phyloP scores from a whole-genome alignment of 2,888 invertebrate genomes.

The Lasioglossum leucozonium region DNA sequence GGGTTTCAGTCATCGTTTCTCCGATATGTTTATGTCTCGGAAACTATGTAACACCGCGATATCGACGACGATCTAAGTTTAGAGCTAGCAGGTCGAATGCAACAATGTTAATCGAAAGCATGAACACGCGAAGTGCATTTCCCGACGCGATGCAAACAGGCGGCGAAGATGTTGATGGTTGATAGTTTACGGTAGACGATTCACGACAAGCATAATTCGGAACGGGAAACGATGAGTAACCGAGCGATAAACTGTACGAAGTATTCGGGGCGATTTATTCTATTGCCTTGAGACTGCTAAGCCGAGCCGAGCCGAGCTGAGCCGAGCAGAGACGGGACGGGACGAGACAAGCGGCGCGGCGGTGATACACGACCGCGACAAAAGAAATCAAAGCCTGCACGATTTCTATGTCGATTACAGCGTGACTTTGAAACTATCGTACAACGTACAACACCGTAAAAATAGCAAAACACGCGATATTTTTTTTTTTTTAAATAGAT shows the following conservation, averaged over 20 bases:
- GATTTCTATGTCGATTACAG: not conserved
- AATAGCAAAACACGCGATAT: not conserved
- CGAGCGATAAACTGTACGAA: constrained; percentile 24
- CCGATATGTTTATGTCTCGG: not conserved
- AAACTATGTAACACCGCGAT: too few species aligned
- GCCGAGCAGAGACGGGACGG: not conserved
- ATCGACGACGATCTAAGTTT: not conserved
- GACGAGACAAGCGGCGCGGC: not conserved
- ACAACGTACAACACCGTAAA: not conserved
- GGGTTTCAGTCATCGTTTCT: not conserved
- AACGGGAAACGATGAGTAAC: not conserved
- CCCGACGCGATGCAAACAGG: not conserved
- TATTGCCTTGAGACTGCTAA: not conserved
- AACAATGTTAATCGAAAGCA: constrained; percentile 7
- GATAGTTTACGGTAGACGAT: not conserved
- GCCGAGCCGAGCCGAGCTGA: not conserved
- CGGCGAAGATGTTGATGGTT: not conserved
- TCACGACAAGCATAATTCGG: not conserved
- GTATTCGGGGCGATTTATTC: constrained; percentile 15
- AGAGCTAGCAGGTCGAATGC: not conserved
- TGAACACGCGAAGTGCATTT: constrained; percentile 18
- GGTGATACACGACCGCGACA: not conserved
- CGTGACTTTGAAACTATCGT: not conserved
- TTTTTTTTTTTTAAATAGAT: not conserved
- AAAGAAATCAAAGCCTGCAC: not conserved